Evolutionary conservation across 2,888 invertebrate species (phyloP).

Genomic region (Glyphotaelius pellucidus): DNA sequence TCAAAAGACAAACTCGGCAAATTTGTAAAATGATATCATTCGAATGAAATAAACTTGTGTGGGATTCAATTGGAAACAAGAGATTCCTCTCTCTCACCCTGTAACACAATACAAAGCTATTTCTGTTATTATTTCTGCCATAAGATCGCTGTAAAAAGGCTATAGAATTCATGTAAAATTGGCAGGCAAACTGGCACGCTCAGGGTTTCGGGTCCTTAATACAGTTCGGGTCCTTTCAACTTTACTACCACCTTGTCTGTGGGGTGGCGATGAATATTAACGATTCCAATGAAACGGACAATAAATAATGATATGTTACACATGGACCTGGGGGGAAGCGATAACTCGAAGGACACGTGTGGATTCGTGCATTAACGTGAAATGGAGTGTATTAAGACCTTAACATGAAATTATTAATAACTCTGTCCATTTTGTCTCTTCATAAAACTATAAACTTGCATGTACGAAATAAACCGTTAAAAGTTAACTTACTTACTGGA

Average conservation of each 20-base stretch:
- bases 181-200: not conserved
- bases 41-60: not conserved
- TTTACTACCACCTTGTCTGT: constrained; percentile 20
- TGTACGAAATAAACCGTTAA: too few species aligned
- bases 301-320: not conserved
- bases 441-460: not conserved
- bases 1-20: not conserved
- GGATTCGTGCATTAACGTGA: not conserved
- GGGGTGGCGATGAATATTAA: constrained; percentile 32
- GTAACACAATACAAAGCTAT: constrained; percentile 31
- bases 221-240: constrained; percentile 19
- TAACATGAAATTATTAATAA: not conserved
- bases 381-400: not conserved
- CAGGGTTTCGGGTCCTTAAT: not conserved
- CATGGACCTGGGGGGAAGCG: not conserved
- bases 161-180: not conserved
- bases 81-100: constrained; percentile 23
- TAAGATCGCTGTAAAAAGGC: constrained; percentile 4
- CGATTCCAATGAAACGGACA: constrained; percentile 3
- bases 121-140: constrained; percentile 27
- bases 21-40: constrained; percentile 4
- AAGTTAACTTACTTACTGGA: too few species aligned
- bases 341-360: not conserved
- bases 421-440: not conserved
- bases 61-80: constrained; percentile 35